Conservation (phyloP, 2,888 invertebrate species). For the Allacma fusca region DNA sequence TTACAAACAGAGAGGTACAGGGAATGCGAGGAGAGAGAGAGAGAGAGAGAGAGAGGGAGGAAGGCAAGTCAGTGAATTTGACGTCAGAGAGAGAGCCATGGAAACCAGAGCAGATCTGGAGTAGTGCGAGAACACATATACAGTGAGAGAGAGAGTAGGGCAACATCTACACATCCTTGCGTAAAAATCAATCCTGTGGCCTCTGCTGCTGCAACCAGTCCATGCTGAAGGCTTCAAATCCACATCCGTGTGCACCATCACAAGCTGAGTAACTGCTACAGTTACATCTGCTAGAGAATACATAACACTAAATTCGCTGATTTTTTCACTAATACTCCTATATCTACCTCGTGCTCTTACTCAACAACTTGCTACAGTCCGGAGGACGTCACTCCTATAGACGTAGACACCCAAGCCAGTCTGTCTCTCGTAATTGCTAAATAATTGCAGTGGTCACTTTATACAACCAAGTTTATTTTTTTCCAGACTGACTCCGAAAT, state of each 20-base stretch:
- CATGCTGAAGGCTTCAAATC: constrained; percentile 14
- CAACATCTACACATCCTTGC: constrained; percentile 23
- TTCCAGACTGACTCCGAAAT: neutral
- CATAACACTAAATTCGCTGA: no score
- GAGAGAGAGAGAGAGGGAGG: no score
- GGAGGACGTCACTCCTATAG: no score
- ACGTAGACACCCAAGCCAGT: no score
- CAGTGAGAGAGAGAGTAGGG: constrained; percentile 17
- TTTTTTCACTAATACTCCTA: no score
- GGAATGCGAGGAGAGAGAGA: neutral
- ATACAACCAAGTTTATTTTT: neutral
- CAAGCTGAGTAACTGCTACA: no score
- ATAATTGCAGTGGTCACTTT: constrained; percentile 26
- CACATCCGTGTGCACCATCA: neutral
- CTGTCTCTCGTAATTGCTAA: constrained; percentile 14
- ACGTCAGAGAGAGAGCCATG: constrained; percentile 58
- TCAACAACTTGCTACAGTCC: no score
- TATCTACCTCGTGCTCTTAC: no score
- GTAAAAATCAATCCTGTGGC: constrained; percentile 43
- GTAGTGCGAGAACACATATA: neutral
- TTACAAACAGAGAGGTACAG: no score
- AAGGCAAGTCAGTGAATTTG: constrained; percentile 51
- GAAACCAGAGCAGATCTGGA: constrained; percentile 49
- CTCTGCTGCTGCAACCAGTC: constrained; percentile 26
- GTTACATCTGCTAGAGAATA: no score